Evolutionary conservation across 2,797 vertebrate species (phyloP).

Genomic region (Masticophis lateralis): DNA sequence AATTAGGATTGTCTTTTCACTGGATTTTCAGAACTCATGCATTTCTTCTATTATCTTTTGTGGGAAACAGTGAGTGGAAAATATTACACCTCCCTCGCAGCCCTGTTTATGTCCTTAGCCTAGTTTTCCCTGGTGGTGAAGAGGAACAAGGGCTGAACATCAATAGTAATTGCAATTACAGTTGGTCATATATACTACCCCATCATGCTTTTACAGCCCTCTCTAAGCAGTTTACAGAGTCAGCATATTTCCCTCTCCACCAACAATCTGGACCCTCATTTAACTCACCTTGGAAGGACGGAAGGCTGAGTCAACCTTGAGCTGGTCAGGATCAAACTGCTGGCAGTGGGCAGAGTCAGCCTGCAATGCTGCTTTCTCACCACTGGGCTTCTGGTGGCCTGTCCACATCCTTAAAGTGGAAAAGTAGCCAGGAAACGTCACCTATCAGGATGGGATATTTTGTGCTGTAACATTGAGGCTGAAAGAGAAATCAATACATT

Average conservation of each 20-base stretch:
- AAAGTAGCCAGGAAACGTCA: neutral
- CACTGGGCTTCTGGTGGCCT: neutral
- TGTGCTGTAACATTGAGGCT: neutral
- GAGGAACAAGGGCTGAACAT: neutral
- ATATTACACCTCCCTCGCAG: neutral
- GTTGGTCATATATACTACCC: neutral
- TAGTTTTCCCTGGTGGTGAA: neutral
- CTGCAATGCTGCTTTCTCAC: neutral
- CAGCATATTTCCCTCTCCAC: neutral
- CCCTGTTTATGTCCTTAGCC: neutral
- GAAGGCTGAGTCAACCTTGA: neutral
- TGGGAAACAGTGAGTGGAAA: neutral
- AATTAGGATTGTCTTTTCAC: neutral
- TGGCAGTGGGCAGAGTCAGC: neutral
- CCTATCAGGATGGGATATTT: neutral
- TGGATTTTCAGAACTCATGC: neutral
- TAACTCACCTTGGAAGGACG: neutral
- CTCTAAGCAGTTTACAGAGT: neutral
- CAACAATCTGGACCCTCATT: neutral
- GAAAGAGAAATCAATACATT: neutral
- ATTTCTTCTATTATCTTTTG: neutral
- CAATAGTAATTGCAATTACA: neutral
- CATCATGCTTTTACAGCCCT: neutral
- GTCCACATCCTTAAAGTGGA: neutral
- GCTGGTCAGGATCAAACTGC: neutral